phyloP scores from a whole-genome alignment of 2,888 invertebrate genomes.

The Ophion ellenae region DNA sequence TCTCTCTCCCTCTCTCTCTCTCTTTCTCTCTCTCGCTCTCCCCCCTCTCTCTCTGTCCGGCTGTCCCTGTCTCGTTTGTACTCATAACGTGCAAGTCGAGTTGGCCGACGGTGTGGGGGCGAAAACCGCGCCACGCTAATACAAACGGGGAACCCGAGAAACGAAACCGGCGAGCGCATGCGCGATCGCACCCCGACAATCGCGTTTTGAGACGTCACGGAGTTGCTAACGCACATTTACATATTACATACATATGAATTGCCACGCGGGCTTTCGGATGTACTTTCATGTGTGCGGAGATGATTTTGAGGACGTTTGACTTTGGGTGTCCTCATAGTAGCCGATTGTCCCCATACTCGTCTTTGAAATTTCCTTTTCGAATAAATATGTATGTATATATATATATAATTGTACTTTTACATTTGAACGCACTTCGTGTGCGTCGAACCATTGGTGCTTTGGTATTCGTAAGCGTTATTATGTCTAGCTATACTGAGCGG shows the following conservation, averaged over 20 bases:
- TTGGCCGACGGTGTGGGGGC: conserved; percentile 51
- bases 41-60: not conserved
- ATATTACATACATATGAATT: not conserved
- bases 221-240: not conserved
- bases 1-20: too few species aligned
- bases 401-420: not conserved
- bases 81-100: conserved; percentile 38
- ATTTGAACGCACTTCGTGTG: conserved; percentile 12
- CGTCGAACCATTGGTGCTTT: not conserved
- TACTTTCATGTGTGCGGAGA: too few species aligned
- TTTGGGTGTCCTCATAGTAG: too few species aligned
- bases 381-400: not conserved
- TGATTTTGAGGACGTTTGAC: too few species aligned
- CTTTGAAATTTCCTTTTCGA: too few species aligned
- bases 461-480: conserved; percentile 19
- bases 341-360: too few species aligned
- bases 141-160: conserved; percentile 43
- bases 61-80: conserved; percentile 15
- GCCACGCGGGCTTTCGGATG: too few species aligned
- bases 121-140: conserved; percentile 48
- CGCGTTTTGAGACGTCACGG: conserved; percentile 25
- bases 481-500: conserved; percentile 3
- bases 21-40: too few species aligned
- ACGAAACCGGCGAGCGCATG: conserved; percentile 46
- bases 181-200: conserved; percentile 39